Base-by-base conservation (phyloP, 2,113 vertebrate genomes). In the Bombycilla garrulus region DNA sequence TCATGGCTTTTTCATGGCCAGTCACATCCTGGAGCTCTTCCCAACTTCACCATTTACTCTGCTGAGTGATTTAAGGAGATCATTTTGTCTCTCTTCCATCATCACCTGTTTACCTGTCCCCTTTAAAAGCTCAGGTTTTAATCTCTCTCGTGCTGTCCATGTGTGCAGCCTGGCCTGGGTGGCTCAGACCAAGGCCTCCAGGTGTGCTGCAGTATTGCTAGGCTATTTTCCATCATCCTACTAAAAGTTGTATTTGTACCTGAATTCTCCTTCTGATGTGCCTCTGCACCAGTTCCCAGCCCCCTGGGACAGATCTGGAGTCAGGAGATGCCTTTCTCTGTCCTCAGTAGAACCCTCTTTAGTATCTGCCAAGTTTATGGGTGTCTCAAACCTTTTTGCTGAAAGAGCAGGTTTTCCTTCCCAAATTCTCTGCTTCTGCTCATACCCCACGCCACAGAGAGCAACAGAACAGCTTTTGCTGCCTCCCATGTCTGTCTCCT, bases 61-160 rank as follows among this genome's bases (percentile, higher is more conserved):
- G 1, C 12, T 60, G 36, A 33, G 25, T 10, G 54, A 19, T 51
- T 33, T 69, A 53, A 77, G 5, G 21, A 58, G 22, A 44, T 5
- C 0, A 26, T 51, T 51, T 77, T 33, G 5, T 57, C 51, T 74
- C 0, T 0, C 24, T 57, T 74, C 31, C 25, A 35, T 74, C 29
- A 48, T n/a, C 2, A 0, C 51, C 8, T 42, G 20, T 57, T 65
- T 42, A 48, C 20, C 29, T 48, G 42, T 13, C 10, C 15, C 16
- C 15, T 57, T 65, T 25, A 25, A 74, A 65, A 74, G 6, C 29
- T 42, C 51, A 21, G 15, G 42, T 57, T 74, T 66, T 66, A 16
- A 16, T 65, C 24, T 56, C 19, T 73, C 50, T 57, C 0, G 0
- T 29, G 35, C 29, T 73, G 23, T 64, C 69, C 38, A 47, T 40